A percentile compares a stretch with the other conserved stretches of the same genome.
Evolutionary conservation across 2,113 vertebrate genomes (phyloP).

Genomic region (Ivindomyrus marchei): DNA sequence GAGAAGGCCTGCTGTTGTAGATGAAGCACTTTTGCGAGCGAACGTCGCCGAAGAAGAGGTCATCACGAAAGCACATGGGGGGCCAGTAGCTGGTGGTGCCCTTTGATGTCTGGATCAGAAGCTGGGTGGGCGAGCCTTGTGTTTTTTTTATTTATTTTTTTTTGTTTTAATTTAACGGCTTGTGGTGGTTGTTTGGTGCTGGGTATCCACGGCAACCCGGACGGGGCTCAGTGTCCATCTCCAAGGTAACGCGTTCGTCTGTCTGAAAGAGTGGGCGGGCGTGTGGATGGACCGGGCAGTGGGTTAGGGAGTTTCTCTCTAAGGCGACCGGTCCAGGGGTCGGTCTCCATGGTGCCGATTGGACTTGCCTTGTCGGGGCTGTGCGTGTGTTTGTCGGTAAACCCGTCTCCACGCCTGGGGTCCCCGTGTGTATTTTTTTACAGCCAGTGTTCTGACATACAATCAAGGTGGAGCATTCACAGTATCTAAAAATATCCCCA

Average conservation of each 20-base stretch:
- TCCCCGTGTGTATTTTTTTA: conserved; percentile 19
- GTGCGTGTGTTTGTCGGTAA: background rate
- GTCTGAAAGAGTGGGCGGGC: conserved; percentile 6
- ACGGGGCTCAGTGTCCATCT: conserved; percentile 35
- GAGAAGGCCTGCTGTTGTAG: background rate
- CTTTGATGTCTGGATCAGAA: conserved; percentile 16
- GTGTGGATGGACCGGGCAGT: background rate
- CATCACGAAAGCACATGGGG: background rate
- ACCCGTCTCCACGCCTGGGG: background rate
- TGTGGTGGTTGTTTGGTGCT: conserved; percentile 38
- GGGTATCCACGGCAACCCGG: conserved; percentile 37
- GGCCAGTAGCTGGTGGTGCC: background rate
- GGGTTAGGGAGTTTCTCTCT: background rate
- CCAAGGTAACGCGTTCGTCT: conserved; percentile 34
- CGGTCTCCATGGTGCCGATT: background rate
- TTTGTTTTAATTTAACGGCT: background rate
- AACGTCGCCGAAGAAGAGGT: background rate
- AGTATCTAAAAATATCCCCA: conserved; percentile 49
- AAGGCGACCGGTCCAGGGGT: background rate
- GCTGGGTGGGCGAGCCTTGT: background rate
- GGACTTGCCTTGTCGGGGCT: background rate
- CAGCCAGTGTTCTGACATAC: conserved; percentile 32
- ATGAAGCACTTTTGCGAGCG: conserved; percentile 12
- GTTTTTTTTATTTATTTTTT: background rate
- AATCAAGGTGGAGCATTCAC: conserved; percentile 39